These are phyloP conservation scores for Pygmarrhopalites habei DNA, from an alignment of 1,140 invertebrate species.

Conservation along the genomic window DNA sequence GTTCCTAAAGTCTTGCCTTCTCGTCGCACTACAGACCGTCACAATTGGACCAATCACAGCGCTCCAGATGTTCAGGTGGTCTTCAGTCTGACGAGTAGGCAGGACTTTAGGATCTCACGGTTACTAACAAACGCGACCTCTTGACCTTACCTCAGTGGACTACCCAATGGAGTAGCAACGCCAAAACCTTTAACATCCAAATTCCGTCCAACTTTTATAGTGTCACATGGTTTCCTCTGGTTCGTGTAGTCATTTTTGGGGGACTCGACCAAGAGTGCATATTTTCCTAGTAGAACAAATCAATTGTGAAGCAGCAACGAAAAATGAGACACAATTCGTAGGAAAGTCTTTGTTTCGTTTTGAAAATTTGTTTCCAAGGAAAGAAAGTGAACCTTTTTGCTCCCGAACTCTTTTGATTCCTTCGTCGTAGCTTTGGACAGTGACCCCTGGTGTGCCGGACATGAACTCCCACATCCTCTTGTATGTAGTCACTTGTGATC, in stretches of 20 bases:
- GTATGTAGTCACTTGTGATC: conserved; percentile 55
- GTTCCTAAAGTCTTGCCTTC: no score
- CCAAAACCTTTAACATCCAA: conserved; percentile 49
- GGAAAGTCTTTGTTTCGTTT: no score
- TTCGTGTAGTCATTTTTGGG: conserved; percentile 61
- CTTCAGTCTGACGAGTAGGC: no score
- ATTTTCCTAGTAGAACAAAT: conserved; percentile 48
- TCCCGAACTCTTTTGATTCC: conserved; percentile 50
- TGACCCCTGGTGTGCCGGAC: conserved; percentile 48
- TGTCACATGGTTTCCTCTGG: conserved; percentile 51
- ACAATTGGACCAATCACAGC: no score
- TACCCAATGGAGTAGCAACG: conserved; percentile 52
- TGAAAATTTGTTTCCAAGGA: neutral
- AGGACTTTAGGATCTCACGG: no score
- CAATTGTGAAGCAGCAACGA: no score
- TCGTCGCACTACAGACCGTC: no score
- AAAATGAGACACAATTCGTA: neutral
- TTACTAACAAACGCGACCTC: no score
- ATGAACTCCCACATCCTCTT: conserved; percentile 54
- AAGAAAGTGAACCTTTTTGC: conserved; percentile 46
- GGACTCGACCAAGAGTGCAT: conserved; percentile 59
- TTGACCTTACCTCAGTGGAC: conserved; percentile 47
- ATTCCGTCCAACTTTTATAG: conserved; percentile 58
- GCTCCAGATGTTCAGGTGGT: no score
- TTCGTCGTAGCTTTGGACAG: conserved; percentile 49